Base-by-base conservation (phyloP, 2,888 invertebrate genomes). In the Anthoptus insignis region DNA sequence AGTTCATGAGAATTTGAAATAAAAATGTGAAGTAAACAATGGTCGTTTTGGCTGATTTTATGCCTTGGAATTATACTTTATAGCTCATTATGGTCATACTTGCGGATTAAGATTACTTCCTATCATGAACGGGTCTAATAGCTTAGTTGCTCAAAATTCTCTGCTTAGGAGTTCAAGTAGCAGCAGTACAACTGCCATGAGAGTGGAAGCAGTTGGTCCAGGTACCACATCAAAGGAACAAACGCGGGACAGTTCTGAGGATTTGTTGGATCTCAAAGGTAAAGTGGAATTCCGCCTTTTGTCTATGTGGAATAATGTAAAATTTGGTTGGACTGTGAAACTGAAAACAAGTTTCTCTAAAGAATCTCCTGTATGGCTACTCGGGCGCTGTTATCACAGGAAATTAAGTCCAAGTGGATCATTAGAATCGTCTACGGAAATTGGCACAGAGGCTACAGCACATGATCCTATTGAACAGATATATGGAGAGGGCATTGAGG, bases 221-320 rank as follows among this genome's bases (percentile, higher is more conserved):
- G 75, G 85, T 53, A 77, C 84, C 45, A 74, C 81, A 59, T 83
- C 89, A 4, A 81, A 74, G 72, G 82, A 82, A 24, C 85, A 82
- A 77, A 78, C 79, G 53, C 87, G 89, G 19, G 91, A 91, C 59
- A 83, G 81, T 67, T 73, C 84, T 1, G 92, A 93, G 47, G 93
- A 93, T 65, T 76, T 88, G 53, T 77, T 90, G 19, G 96, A 96
- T 80, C 94, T 95, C 63, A 96, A 96, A 84, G 95, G 95, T 77
- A 97, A 96, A 92, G 95, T 98, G 73, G 98, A 98, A 86, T 97
- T 97, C 24, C 96, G 97, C 71, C 86, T 98, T 58, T 88, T 97
- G 79, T 97, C 97, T 42, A 97, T 98, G 95, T 98, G 98, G 98
- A 98, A 98, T 86, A 98, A 98, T 87, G 96, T 98, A 66, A 98